Evolutionary conservation across 1,140 invertebrate genomes (phyloP), one percentile per base, ranked within the genome.

Genomic region (Ceratina australensis): DNA sequence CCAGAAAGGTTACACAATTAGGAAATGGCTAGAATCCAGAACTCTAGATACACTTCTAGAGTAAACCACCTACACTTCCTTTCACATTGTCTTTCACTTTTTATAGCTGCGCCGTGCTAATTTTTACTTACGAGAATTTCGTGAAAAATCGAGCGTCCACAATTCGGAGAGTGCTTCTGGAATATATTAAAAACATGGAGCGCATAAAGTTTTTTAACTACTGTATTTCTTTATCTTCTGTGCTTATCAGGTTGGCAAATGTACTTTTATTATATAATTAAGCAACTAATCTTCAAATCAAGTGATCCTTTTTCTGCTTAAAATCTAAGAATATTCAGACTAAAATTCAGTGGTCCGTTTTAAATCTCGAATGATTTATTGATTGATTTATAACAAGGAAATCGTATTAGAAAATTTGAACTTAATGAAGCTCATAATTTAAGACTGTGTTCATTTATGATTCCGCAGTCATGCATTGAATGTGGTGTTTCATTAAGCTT

Each of bases 1-100:
- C 86, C 88, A 89, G 87, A 89, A 89, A 90, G 89, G 86, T 90
- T 89, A 88, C 84, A 87, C 89, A 89, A 90, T 90, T 90, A 90
- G 88, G 87, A 89, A 90, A 90, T 90, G 85, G 89, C 88, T 81
- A 78, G 81, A 74, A 81, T 90, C 87, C 88, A 89, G 86, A 86
- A 90, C 65, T 78, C 78, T 82, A 80, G 75, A 75, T 82, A 65
- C 50, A 66, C 74, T 64, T 82, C 68, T 69, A 64, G 65, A 54
- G 60, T 56, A 47, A 47, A 22, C 18, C 54, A 65, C 59, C 77
- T 77, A 72, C 72, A 42, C 28, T 76, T 54, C 56, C 60, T 74
- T 79, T 67, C 60, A 68, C 65, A 42, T 59, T 49, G 74, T 66
- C n/a, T 47, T 67, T 65, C 59, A 54, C 22, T 71, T 64, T 50